phyloP scores from a whole-genome alignment of 2,888 invertebrate species.

The Andrena fulva region DNA sequence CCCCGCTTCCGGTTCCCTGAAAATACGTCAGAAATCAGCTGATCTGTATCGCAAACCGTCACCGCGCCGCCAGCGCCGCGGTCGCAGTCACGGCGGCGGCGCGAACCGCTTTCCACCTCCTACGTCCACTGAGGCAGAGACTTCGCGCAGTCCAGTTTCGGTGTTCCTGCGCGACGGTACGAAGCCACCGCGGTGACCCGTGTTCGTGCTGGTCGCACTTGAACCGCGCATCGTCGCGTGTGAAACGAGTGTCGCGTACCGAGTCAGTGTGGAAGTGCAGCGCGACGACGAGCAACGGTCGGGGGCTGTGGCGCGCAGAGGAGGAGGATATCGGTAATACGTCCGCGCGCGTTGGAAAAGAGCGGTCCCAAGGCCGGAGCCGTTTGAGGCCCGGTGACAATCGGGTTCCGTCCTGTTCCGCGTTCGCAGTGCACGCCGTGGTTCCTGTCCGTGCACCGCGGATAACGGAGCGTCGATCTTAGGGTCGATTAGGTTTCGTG shows the following conservation, averaged over 20 bases:
- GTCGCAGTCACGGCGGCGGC: constrained; percentile 38
- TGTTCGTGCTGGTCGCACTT: constrained; percentile 17
- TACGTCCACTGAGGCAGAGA: constrained; percentile 50
- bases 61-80: constrained; percentile 49
- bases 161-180: constrained; percentile 82
- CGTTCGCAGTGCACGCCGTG: neutral
- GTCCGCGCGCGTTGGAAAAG: too few relatives aligned
- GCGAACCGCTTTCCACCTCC: constrained; percentile 56
- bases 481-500: constrained; percentile 71
- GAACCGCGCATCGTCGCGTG: neutral
- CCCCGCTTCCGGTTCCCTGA: constrained; percentile 21
- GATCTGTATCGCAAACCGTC: constrained; percentile 56
- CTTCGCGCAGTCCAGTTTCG: constrained; percentile 81
- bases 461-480: constrained; percentile 60
- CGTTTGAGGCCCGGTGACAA: too few relatives aligned
- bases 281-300: neutral
- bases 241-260: constrained; percentile 9
- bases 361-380: too few relatives aligned
- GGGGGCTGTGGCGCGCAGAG: neutral
- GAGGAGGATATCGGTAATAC: neutral
- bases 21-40: constrained; percentile 66
- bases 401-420: neutral
- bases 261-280: constrained; percentile 15
- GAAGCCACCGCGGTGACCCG: constrained; percentile 34
- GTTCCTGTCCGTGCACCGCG: constrained; percentile 24